Percentiles rank a stretch among this genome's conserved stretches.
Conservation (phyloP, 2,113 vertebrate species). For the Brachypteracias leptosomus region DNA sequence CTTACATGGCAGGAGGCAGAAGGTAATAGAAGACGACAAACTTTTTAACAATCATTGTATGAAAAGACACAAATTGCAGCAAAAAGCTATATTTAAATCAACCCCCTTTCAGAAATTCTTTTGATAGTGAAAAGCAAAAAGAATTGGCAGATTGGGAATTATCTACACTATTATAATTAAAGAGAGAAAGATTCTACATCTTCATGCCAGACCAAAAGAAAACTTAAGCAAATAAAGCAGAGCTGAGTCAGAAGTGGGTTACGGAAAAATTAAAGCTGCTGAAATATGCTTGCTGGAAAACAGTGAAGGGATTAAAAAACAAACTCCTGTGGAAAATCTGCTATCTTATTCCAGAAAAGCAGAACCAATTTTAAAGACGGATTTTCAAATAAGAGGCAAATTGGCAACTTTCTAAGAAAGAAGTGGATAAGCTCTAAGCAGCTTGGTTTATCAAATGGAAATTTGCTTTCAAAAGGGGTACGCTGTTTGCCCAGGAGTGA, state of each 20-base stretch:
- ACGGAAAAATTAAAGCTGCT: slow-evolving; percentile 33
- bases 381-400: slow-evolving; percentile 45
- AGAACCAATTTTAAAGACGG: slow-evolving; percentile 39
- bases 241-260: slow-evolving; percentile 24
- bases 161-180: slow-evolving; percentile 24
- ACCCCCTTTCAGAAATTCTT: neutral
- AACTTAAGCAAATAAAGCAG: slow-evolving; percentile 15
- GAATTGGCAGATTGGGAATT: slow-evolving; percentile 3
- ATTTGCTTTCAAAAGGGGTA: slow-evolving; percentile 31
- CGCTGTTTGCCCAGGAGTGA: neutral
- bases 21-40: neutral
- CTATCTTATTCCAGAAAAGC: slow-evolving; percentile 50
- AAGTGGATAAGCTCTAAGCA: slow-evolving; percentile 34
- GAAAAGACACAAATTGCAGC: neutral
- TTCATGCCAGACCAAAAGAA: neutral
- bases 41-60: neutral
- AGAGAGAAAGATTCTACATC: neutral
- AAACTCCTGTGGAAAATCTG: slow-evolving; percentile 47
- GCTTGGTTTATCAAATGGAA: slow-evolving; percentile 48
- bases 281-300: slow-evolving; percentile 13
- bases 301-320: slow-evolving; percentile 39
- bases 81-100: slow-evolving; percentile 5
- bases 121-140: neutral
- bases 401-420: slow-evolving; percentile 48
- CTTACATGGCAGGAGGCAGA: neutral